These are phyloP conservation scores for Aleiodes alternator DNA, from an alignment of 2,888 invertebrate genomes.

Conservation along the genomic window DNA sequence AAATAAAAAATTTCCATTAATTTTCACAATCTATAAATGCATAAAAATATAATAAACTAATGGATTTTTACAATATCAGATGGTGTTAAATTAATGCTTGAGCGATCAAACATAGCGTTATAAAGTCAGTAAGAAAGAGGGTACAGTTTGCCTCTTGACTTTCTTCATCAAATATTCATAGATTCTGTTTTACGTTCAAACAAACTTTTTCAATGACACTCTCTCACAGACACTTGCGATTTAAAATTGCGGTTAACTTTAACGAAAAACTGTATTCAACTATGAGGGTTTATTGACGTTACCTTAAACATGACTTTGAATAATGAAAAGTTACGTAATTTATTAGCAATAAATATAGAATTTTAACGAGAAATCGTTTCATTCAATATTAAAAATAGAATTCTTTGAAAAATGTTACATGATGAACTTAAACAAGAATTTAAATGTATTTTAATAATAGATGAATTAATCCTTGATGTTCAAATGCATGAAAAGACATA, in stretches of 20 bases:
- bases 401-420: too few species aligned
- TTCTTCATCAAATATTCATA: constrained; percentile 67
- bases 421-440: too few species aligned
- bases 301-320: background rate
- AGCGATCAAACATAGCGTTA: constrained; percentile 10
- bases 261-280: background rate
- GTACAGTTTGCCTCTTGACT: constrained; percentile 36
- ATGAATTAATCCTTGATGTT: too few species aligned
- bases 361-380: too few species aligned
- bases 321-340: too few species aligned
- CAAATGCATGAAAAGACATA: too few species aligned
- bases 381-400: too few species aligned
- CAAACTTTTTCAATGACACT: constrained; percentile 56
- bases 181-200: constrained; percentile 51
- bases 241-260: background rate
- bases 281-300: background rate
- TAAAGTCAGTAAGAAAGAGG: background rate
- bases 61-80: constrained; percentile 1
- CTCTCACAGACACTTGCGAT: constrained; percentile 19
- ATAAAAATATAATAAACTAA: constrained; percentile 4
- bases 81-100: constrained; percentile 14
- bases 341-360: too few species aligned
- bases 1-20: constrained; percentile 3
- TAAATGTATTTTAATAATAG: too few species aligned
- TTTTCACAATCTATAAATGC: background rate